A percentile compares a stretch with the other conserved stretches of the same genome.
These are phyloP conservation scores for Cotesia chilonis DNA, from an alignment of 1,140 invertebrate genomes.

Conservation along the genomic window DNA sequence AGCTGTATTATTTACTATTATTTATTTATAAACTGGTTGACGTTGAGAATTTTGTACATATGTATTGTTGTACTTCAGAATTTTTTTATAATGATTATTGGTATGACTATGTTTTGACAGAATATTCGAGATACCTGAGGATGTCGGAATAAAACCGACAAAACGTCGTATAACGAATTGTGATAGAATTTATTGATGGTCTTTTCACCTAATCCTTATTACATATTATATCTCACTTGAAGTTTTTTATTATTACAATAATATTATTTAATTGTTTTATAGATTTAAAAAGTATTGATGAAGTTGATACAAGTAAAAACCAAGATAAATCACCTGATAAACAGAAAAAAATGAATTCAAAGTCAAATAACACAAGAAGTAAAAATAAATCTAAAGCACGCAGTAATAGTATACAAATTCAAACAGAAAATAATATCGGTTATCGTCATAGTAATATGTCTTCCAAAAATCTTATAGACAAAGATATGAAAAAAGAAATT, in stretches of 20 bases:
- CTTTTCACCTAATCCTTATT: no score
- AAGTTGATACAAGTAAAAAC: slow-evolving; percentile 6
- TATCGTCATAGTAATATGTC: slow-evolving; percentile 1
- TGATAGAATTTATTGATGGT: no score
- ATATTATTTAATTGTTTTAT: background rate
- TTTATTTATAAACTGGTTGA: no score
- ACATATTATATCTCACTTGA: no score
- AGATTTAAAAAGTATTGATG: slow-evolving; percentile 8
- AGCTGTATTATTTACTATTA: no score
- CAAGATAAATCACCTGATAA: slow-evolving; percentile 26
- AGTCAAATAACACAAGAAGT: background rate
- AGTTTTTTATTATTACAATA: background rate
- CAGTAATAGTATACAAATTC: slow-evolving; percentile 5
- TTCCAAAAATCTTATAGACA: slow-evolving; percentile 31
- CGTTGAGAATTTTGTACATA: no score
- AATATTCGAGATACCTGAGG: no score
- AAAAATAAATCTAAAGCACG: slow-evolving; percentile 14
- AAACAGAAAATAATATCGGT: slow-evolving; percentile 7
- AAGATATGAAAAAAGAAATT: slow-evolving; percentile 43
- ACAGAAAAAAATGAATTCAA: slow-evolving; percentile 14
- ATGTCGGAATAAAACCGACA: no score
- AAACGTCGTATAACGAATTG: no score
- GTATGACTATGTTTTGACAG: no score
- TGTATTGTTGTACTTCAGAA: no score
- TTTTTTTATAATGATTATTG: no score